A percentile compares a stretch with the other conserved stretches of the same genome.
These are phyloP conservation scores for Balearica regulorum DNA, from an alignment of 2,797 vertebrate species.

Conservation along the genomic window DNA sequence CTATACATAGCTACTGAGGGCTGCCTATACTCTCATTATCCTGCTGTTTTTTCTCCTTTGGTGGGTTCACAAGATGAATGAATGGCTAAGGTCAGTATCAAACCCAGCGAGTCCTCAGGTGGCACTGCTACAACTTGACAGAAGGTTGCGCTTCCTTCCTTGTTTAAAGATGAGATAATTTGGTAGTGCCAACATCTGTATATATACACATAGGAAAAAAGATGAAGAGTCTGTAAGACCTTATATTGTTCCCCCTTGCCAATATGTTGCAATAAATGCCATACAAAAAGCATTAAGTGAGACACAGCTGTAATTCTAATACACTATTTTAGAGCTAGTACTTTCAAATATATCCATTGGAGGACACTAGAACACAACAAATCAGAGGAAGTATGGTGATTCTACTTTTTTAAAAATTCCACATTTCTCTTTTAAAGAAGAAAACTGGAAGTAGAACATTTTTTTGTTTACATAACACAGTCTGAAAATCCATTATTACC, in stretches of 20 bases:
- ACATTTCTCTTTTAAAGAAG: not conserved
- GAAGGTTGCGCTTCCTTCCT: not conserved
- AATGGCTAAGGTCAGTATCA: not conserved
- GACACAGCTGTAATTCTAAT: not conserved
- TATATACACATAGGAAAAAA: not conserved
- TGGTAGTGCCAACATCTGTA: not conserved
- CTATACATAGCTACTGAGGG: not conserved
- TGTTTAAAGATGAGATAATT: not conserved
- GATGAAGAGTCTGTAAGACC: not conserved
- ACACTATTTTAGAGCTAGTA: not conserved
- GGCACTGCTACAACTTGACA: not conserved
- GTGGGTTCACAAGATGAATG: not conserved
- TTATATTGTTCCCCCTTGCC: not conserved
- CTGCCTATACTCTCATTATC: not conserved
- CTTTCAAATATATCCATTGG: conserved; percentile 73
- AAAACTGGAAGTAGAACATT: not conserved
- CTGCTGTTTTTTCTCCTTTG: not conserved
- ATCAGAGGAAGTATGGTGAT: not conserved
- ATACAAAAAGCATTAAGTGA: not conserved
- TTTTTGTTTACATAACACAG: not conserved
- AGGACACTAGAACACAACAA: conserved; percentile 77
- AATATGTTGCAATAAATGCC: not conserved
- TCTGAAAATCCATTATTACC: not conserved
- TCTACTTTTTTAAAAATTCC: not conserved
- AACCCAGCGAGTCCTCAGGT: not conserved